Conservation (phyloP, 1,140 invertebrate species). For the Neodiprion pinetum region DNA sequence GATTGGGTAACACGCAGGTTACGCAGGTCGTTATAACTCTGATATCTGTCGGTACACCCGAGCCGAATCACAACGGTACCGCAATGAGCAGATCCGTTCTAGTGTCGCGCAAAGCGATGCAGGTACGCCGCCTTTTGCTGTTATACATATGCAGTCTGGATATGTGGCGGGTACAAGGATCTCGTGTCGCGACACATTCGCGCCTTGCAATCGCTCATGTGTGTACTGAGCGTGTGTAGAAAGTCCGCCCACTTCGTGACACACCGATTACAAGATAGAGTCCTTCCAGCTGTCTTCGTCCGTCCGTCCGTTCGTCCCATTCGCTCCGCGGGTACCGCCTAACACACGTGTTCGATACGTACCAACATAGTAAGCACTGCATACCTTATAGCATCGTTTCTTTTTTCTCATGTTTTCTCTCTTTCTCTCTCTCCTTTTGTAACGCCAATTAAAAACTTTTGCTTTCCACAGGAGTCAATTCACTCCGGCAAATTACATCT, state of each 20-base stretch:
- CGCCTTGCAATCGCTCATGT: neutral
- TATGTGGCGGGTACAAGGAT: neutral
- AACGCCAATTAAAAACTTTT: constrained; percentile 6
- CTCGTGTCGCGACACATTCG: neutral
- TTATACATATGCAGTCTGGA: no score
- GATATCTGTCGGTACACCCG: neutral
- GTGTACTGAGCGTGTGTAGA: constrained; percentile 32
- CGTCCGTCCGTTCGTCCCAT: neutral
- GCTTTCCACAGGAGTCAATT: neutral
- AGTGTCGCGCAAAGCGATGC: neutral
- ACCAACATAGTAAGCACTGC: neutral
- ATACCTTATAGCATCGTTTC: neutral
- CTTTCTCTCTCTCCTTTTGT: neutral
- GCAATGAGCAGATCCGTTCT: neutral
- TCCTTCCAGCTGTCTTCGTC: constrained; percentile 14
- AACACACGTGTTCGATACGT: neutral
- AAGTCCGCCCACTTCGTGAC: constrained; percentile 48
- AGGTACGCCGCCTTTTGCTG: neutral
- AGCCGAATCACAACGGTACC: constrained; percentile 3
- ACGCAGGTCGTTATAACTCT: neutral
- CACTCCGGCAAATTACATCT: neutral
- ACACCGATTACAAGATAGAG: constrained; percentile 38
- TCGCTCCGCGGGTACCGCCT: neutral
- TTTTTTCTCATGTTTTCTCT: no score
- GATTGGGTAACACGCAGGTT: neutral